These are phyloP conservation scores for Alectoris magna DNA, from an alignment of 2,797 vertebrate species.

Conservation along the genomic window DNA sequence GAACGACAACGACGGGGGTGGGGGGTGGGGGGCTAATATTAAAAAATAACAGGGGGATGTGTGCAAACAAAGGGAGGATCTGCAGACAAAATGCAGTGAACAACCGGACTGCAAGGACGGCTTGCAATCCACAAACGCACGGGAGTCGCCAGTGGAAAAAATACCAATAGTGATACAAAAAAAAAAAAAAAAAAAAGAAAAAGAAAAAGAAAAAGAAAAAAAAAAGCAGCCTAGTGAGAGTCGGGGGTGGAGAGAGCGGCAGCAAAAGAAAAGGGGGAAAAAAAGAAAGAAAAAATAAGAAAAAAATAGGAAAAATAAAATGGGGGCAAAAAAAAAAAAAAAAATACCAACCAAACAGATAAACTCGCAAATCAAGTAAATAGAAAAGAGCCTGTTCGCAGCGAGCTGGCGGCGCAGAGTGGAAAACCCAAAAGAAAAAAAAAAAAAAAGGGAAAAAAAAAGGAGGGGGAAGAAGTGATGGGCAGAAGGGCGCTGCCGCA, in stretches of 20 bases:
- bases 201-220: not conserved
- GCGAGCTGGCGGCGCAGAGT: not conserved
- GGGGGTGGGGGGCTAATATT: not conserved
- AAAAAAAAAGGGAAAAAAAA: too few species aligned
- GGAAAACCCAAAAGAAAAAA: not conserved
- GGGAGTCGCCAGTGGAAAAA: conserved; percentile 19
- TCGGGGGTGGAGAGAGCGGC: not conserved
- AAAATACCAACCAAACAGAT: not conserved
- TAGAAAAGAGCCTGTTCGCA: not conserved
- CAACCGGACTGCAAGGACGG: conserved; percentile 1
- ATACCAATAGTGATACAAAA: not conserved
- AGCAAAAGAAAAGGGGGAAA: not conserved
- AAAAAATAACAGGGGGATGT: not conserved
- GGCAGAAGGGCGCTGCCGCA: conserved; percentile 1
- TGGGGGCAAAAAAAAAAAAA: not conserved
- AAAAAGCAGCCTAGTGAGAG: not conserved
- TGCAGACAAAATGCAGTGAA: conserved; percentile 42
- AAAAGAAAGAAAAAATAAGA: too few species aligned
- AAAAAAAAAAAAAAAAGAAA: not conserved
- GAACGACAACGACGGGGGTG: not conserved
- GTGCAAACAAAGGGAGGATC: conserved; percentile 39
- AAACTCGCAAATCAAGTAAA: not conserved
- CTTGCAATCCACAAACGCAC: conserved; percentile 11
- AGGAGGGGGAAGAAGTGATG: not conserved
- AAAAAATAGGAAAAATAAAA: not conserved